These are phyloP conservation scores for Catocala nupta DNA, from an alignment of 2,888 invertebrate species.

Conservation along the genomic window DNA sequence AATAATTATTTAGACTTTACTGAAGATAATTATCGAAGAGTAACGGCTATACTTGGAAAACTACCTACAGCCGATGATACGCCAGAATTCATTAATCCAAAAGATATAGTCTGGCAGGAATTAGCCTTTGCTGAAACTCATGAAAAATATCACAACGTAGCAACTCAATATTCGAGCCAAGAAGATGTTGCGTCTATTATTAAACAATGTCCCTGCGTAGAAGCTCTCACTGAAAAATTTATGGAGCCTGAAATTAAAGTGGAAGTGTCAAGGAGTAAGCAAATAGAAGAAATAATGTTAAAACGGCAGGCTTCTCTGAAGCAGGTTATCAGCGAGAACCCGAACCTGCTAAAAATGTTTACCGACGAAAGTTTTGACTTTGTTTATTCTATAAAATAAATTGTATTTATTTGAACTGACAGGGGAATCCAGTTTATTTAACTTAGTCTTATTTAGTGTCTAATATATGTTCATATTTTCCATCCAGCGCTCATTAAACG, in stretches of 20 bases:
- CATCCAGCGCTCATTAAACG: not conserved
- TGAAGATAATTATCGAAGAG: conserved; percentile 72
- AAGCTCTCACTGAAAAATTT: conserved; percentile 27
- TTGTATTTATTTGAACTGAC: conserved; percentile 24
- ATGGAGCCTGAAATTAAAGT: conserved; percentile 39
- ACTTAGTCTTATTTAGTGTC: too few species aligned
- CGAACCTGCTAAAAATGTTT: conserved; percentile 73
- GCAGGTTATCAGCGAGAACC: conserved; percentile 64
- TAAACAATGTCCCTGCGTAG: conserved; percentile 63
- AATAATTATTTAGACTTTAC: conserved; percentile 71
- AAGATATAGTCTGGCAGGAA: conserved; percentile 57
- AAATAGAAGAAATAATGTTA: conserved; percentile 53
- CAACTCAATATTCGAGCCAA: conserved; percentile 77
- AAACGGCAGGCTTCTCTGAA: conserved; percentile 68
- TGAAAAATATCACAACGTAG: conserved; percentile 63
- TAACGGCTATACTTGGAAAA: conserved; percentile 65
- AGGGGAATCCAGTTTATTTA: too few species aligned
- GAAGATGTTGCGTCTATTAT: conserved; percentile 60
- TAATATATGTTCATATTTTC: too few species aligned
- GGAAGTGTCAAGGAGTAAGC: conserved; percentile 42
- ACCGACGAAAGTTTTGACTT: conserved; percentile 76
- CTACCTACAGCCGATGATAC: conserved; percentile 28
- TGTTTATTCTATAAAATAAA: conserved; percentile 40
- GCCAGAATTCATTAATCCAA: conserved; percentile 60
- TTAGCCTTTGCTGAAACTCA: conserved; percentile 70